A percentile compares a stretch with the other conserved stretches of the same genome.
These are phyloP conservation scores for Lophura nycthemera DNA, from an alignment of 2,113 vertebrate genomes.

Conservation along the genomic window DNA sequence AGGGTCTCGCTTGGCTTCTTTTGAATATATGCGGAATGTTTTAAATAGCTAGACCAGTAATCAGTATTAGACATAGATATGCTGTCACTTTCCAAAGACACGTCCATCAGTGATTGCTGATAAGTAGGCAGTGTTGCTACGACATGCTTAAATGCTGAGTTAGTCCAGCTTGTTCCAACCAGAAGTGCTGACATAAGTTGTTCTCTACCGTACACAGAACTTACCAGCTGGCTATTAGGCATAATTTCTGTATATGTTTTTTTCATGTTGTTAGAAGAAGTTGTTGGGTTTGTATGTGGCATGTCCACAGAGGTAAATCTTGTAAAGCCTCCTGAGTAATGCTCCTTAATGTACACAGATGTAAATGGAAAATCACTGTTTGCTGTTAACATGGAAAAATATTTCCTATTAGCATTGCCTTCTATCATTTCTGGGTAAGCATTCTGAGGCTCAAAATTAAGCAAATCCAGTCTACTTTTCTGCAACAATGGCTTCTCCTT, in stretches of 20 bases:
- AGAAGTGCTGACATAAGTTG: neutral
- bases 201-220: neutral
- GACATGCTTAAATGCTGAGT: neutral
- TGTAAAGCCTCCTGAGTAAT: neutral
- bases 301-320: neutral
- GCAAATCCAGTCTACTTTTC: slow-evolving; percentile 48
- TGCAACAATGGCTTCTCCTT: slow-evolving; percentile 24
- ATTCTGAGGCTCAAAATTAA: neutral
- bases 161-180: slow-evolving; percentile 27
- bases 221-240: neutral
- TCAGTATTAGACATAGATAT: neutral
- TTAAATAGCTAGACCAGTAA: slow-evolving; percentile 22
- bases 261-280: slow-evolving; percentile 18
- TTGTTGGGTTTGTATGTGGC: neutral
- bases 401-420: neutral
- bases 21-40: slow-evolving; percentile 1
- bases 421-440: slow-evolving; percentile 2
- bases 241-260: slow-evolving; percentile 31
- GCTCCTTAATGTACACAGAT: neutral
- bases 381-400: neutral
- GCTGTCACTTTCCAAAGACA: slow-evolving; percentile 1
- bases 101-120: neutral
- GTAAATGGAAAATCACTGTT: neutral
- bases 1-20: neutral
- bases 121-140: neutral